Base-by-base conservation (phyloP, 2,113 vertebrate species). In the Cyanocitta stelleri region DNA sequence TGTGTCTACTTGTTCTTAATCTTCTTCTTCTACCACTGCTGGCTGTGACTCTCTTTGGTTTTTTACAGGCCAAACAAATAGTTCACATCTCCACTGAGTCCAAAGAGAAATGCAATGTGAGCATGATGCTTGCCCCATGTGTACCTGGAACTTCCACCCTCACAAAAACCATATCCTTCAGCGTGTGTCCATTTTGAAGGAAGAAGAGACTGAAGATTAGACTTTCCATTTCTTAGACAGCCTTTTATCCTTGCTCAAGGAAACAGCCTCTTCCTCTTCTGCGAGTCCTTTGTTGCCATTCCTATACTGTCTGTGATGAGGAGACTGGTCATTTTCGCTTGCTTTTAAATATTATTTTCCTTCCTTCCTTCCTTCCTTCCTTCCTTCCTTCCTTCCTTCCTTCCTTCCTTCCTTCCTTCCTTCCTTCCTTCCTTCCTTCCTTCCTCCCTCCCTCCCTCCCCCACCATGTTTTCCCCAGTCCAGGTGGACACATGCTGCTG, bases 351-450 rank as follows among this genome's bases (percentile, higher is more conserved):
- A 41, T 18, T 24, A 68, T 3, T 18, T n/a, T 17, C 15, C 3
- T 7, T 6, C 11, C 16, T 15, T 29, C 8, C 33, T 19, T 39
- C 24, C 15, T 46, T 6, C 29, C 27, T 43, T 6, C 55, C 10
- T 26, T 11, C 24, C 43, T 46, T 4, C 63, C 27, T 20, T 2
- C 33, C 55, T 19, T 2, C 39, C 39, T 32, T 2, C 41, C 61
- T 8, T 3, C 73, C 29, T 39, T 6, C 62, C 52, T 29, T 3
- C 46, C 41, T 27, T 4, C 44, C 27, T 52, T 5, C 46, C 26
- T 21, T 5, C 18, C 9, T 27, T 4, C 26, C 33, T 20, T 1
- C 41, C 37, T 23, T 0, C 22, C 29, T 24, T 1, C 39, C 19
- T 46, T 19, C 22, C 33, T 37, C 18, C 46, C n/a, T 33, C 0